Conservation (phyloP, 2,797 vertebrate genomes). For the Acipenser oxyrinchus region DNA sequence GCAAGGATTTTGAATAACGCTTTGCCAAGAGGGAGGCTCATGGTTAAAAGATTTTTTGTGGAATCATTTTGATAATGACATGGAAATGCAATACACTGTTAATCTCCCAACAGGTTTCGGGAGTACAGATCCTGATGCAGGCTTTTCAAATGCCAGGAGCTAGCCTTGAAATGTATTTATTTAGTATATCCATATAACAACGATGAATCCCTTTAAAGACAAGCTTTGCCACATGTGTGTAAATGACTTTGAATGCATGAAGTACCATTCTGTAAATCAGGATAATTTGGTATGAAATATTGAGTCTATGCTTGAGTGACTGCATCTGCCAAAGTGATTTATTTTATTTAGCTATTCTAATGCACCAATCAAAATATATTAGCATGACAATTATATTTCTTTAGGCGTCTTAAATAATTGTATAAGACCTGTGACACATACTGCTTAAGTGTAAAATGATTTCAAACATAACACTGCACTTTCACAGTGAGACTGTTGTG, state of each 20-base stretch:
- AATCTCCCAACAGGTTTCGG: too few species aligned
- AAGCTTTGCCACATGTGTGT: conserved; percentile 36
- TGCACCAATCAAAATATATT: conserved; percentile 72
- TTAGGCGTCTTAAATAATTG: conserved; percentile 49
- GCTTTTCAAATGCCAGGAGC: too few species aligned
- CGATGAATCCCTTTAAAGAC: background rate
- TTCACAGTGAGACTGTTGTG: conserved; percentile 32
- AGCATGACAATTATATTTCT: conserved; percentile 77
- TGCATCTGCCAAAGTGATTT: conserved; percentile 61
- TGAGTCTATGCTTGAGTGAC: conserved; percentile 53
- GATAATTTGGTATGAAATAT: conserved; percentile 73
- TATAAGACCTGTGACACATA: conserved; percentile 36
- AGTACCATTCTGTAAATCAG: conserved; percentile 46
- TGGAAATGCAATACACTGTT: too few species aligned
- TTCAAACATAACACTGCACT: conserved; percentile 40
- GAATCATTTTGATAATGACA: too few species aligned
- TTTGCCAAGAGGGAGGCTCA: too few species aligned
- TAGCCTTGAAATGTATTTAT: too few species aligned
- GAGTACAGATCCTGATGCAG: too few species aligned
- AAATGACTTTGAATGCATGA: conserved; percentile 41
- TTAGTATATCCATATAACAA: too few species aligned
- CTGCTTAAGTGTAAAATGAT: conserved; percentile 33
- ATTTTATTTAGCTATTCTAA: conserved; percentile 69
- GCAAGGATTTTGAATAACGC: too few species aligned
- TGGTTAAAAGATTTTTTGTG: too few species aligned